These are phyloP conservation scores for Macropus fuliginosus DNA, from an alignment of 2,797 vertebrate genomes.

Conservation along the genomic window DNA sequence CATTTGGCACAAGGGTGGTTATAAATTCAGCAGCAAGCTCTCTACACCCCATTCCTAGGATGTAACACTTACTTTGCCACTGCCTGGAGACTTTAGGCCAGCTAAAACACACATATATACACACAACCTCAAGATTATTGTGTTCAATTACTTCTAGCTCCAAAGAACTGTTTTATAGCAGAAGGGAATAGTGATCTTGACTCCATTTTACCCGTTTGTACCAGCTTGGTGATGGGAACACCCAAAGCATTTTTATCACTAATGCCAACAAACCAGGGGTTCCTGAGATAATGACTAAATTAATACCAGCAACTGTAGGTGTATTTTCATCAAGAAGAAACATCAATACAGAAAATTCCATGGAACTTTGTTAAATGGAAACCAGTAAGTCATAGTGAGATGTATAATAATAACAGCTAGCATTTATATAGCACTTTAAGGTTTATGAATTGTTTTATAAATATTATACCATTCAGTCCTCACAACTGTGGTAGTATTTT, in stretches of 20 bases:
- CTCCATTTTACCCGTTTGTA: not conserved
- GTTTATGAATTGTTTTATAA: not conserved
- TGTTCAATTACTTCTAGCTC: not conserved
- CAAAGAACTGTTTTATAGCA: conserved; percentile 27
- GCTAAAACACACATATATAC: not conserved
- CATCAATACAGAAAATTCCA: not conserved
- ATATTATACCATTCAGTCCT: not conserved
- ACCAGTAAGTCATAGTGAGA: not conserved
- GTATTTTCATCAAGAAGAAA: not conserved
- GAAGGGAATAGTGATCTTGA: conserved; percentile 35
- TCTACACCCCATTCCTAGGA: conserved; percentile 70
- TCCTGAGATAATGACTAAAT: not conserved
- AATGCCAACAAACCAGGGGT: not conserved
- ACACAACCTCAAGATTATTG: not conserved
- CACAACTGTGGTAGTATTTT: not conserved
- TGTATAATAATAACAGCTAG: not conserved
- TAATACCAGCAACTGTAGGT: not conserved
- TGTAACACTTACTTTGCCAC: conserved; percentile 76
- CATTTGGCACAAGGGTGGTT: conserved; percentile 74
- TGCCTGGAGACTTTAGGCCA: conserved; percentile 60
- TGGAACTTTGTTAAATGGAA: not conserved
- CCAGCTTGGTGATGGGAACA: not conserved
- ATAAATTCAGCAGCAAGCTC: conserved; percentile 80
- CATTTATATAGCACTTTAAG: not conserved
- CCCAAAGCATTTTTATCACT: not conserved